phyloP scores from a whole-genome alignment of 2,888 invertebrate genomes.

The Myopa testacea region DNA sequence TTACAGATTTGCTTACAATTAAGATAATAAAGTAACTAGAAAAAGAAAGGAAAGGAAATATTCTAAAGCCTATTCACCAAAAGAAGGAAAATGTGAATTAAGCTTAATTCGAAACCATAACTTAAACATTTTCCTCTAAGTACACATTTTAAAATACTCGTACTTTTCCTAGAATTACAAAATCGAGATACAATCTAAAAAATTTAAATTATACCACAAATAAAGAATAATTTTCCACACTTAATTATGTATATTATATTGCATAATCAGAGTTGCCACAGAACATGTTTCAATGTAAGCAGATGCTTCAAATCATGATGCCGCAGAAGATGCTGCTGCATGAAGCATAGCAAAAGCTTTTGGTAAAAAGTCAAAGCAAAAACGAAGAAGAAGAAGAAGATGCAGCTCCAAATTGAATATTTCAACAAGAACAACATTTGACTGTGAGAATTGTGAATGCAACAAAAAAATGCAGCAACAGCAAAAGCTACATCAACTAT shows the following conservation, averaged over 20 bases:
- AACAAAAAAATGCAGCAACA: conserved; percentile 11
- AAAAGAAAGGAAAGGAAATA: too few relatives aligned
- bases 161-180: too few relatives aligned
- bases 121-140: too few relatives aligned
- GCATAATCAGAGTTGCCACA: background rate
- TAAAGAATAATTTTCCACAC: conserved; percentile 3
- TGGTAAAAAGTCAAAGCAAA: background rate
- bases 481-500: background rate
- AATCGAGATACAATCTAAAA: background rate
- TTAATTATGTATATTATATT: conserved; percentile 13
- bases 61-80: too few relatives aligned
- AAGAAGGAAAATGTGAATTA: too few relatives aligned
- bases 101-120: too few relatives aligned
- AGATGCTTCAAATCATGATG: background rate
- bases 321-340: background rate
- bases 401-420: background rate
- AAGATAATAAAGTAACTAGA: too few relatives aligned
- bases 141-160: too few relatives aligned
- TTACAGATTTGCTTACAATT: too few relatives aligned
- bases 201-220: conserved; percentile 3
- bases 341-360: background rate
- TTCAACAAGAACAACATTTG: conserved; percentile 11
- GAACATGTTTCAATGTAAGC: background rate
- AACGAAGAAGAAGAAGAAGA: background rate
- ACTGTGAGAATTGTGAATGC: background rate